Percentiles rank a stretch among this genome's conserved stretches.
phyloP scores from a whole-genome alignment of 1,140 invertebrate genomes.

The Sitodiplosis mosellana region DNA sequence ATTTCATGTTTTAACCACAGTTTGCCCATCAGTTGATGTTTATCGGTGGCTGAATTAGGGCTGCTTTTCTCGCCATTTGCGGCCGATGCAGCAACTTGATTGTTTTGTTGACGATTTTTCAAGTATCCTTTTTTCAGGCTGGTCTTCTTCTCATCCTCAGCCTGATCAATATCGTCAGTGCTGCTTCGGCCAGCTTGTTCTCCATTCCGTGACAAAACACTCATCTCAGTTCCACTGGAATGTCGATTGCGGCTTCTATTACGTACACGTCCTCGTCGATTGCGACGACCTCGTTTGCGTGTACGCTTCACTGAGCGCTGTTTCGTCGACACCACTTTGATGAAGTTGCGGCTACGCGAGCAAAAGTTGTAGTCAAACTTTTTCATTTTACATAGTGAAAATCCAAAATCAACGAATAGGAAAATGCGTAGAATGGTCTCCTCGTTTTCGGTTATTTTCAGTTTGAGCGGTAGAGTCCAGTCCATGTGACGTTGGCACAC shows the following conservation, averaged over 20 bases:
- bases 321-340: constrained; percentile 39
- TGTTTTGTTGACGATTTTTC: constrained; percentile 20
- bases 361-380: constrained; percentile 25
- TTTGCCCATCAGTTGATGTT: constrained; percentile 48
- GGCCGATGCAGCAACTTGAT: constrained; percentile 7
- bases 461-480: constrained; percentile 39
- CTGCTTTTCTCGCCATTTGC: constrained; percentile 11
- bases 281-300: constrained; percentile 22
- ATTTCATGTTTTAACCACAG: constrained; percentile 58
- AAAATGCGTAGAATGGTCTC: constrained; percentile 44
- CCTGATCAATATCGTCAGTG: constrained; percentile 3
- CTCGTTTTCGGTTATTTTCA: constrained; percentile 36
- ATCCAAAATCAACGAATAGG: constrained; percentile 54
- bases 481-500: constrained; percentile 43
- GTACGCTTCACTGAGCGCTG: constrained; percentile 32
- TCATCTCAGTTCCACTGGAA: neutral
- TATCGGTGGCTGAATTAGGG: constrained; percentile 19
- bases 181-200: neutral
- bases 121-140: constrained; percentile 21
- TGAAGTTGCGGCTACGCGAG: constrained; percentile 29
- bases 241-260: neutral
- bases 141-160: constrained; percentile 8
- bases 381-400: constrained; percentile 24
- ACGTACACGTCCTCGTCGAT: constrained; percentile 14
- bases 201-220: neutral